These are phyloP conservation scores for Tenrec ecaudatus DNA, from an alignment of 2,113 vertebrate species.

Conservation along the genomic window DNA sequence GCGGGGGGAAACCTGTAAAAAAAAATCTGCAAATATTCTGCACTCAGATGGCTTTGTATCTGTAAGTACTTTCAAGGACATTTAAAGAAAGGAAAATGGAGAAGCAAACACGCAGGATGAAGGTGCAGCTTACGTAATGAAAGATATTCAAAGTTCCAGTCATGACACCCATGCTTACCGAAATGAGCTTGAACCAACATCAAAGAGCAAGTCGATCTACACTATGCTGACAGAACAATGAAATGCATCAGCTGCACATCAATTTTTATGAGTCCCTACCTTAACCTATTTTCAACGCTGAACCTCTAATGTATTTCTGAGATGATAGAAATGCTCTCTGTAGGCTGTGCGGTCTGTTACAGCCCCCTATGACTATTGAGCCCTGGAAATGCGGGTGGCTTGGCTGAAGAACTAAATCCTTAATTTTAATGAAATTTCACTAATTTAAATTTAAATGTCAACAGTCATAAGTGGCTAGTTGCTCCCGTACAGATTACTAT, in stretches of 20 bases:
- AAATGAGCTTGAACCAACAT: background rate
- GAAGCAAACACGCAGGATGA: background rate
- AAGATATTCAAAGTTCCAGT: background rate
- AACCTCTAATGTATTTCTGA: background rate
- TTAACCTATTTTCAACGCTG: background rate
- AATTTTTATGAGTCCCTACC: background rate
- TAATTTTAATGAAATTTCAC: background rate
- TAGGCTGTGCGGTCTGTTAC: background rate
- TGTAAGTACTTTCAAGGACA: background rate
- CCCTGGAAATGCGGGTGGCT: background rate
- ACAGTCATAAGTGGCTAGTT: background rate
- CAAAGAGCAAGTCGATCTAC: background rate
- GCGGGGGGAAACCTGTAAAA: background rate
- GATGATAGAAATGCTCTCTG: background rate
- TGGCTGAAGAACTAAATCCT: background rate
- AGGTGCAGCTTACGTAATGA: background rate
- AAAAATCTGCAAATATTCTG: background rate
- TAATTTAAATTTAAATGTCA: conserved; percentile 5
- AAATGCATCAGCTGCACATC: background rate
- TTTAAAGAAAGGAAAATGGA: conserved; percentile 30
- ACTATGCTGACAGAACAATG: conserved; percentile 5
- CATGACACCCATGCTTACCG: background rate
- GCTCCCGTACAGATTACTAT: background rate
- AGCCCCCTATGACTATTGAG: background rate
- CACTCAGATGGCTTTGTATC: background rate